These are phyloP conservation scores for Adelosebastes latens DNA, from an alignment of 2,797 vertebrate species.

Conservation along the genomic window DNA sequence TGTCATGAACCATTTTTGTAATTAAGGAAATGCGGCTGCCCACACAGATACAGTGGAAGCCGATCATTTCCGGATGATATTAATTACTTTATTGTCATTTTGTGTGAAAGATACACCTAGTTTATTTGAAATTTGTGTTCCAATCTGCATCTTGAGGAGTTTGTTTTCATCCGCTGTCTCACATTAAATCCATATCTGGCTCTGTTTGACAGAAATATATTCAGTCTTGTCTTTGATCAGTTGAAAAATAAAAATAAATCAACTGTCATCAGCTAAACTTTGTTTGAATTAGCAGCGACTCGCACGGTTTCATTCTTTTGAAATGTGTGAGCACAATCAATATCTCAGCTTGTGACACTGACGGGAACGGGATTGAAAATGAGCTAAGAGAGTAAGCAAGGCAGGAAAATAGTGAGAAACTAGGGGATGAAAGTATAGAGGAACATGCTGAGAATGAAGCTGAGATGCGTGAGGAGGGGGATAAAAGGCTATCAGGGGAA, in stretches of 20 bases:
- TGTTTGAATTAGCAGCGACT: not conserved
- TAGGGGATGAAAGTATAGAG: not conserved
- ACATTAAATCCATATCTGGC: not conserved
- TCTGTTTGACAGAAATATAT: conserved; percentile 17
- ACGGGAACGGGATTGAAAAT: conserved; percentile 31
- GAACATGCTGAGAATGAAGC: not conserved
- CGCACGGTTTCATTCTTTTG: conserved; percentile 27
- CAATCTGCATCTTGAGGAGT: not conserved
- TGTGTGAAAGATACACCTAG: not conserved
- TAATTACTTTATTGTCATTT: not conserved
- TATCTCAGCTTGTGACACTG: conserved; percentile 19
- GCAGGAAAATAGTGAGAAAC: not conserved
- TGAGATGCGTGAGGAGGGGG: not conserved
- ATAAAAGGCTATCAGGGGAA: conserved; percentile 4
- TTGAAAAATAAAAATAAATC: not conserved
- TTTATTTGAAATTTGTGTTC: not conserved
- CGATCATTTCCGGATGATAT: not conserved
- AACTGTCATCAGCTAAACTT: not conserved
- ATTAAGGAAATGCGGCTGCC: not conserved
- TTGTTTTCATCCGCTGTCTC: not conserved
- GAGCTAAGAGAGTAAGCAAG: not conserved
- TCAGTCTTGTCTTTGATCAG: not conserved
- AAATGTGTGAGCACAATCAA: conserved; percentile 34
- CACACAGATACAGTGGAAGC: not conserved
- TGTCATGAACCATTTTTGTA: not conserved